Evolutionary conservation across 2,113 vertebrate genomes (phyloP).

Genomic region (Cygnus buccinator): DNA sequence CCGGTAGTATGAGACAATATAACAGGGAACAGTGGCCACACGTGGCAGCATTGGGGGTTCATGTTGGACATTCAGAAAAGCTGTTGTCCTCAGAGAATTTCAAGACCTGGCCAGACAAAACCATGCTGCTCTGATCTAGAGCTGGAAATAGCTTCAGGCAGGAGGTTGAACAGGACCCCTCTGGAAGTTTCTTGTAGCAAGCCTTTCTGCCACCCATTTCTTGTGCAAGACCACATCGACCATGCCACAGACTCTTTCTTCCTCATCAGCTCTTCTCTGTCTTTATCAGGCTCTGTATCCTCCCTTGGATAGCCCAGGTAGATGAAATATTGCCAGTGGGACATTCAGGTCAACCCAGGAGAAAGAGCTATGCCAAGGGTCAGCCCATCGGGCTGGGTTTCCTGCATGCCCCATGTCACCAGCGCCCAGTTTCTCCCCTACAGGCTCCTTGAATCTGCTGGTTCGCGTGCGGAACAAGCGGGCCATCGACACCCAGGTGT

Average conservation of each 20-base stretch:
- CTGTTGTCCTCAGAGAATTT: not conserved
- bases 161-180: not conserved
- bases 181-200: not conserved
- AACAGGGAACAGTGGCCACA: not conserved
- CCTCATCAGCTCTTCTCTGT: not conserved
- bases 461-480: slow-evolving; percentile 88
- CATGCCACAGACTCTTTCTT: not conserved
- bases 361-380: not conserved
- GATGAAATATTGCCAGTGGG: not conserved
- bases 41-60: not conserved
- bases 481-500: slow-evolving; percentile 85
- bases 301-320: not conserved
- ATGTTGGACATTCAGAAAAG: not conserved
- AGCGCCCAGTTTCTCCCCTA: not conserved
- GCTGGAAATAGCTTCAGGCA: not conserved
- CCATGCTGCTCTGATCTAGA: not conserved
- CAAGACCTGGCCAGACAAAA: not conserved
- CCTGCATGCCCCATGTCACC: not conserved
- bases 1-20: not conserved
- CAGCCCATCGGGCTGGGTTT: not conserved
- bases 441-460: slow-evolving; percentile 93
- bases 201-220: not conserved
- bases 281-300: not conserved
- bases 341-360: not conserved
- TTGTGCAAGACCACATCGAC: not conserved